Evolutionary conservation across 2,113 vertebrate species (phyloP).

Genomic region (Hippolais icterina): DNA sequence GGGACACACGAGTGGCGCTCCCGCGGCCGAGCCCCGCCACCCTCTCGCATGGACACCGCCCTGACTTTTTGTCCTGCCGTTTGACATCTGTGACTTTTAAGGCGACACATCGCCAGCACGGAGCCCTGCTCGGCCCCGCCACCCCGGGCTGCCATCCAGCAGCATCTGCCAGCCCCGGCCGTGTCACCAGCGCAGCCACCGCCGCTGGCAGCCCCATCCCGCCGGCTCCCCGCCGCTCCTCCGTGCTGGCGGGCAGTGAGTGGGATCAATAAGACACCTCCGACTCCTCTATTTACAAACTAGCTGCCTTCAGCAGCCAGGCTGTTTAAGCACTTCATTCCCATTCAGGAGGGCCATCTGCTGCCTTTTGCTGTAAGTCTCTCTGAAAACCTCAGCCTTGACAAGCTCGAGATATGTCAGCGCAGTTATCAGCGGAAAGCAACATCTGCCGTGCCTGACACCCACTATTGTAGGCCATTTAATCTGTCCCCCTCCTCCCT

Average conservation of each 20-base stretch:
- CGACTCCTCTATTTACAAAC: conserved; percentile 84
- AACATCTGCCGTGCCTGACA: conserved; percentile 98
- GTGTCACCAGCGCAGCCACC: neutral
- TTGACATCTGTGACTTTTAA: conserved; percentile 46
- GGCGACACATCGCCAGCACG: neutral
- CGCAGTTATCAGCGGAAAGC: conserved; percentile 92
- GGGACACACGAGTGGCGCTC: fast-evolving
- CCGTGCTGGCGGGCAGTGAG: conserved; percentile 56
- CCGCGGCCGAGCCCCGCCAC: fast-evolving
- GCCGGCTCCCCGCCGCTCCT: conserved; percentile 70
- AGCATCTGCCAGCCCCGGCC: conserved; percentile 2
- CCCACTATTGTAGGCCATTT: conserved; percentile 96
- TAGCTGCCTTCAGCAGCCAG: conserved; percentile 78
- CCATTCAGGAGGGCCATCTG: conserved; percentile 89
- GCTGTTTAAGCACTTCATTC: conserved; percentile 88
- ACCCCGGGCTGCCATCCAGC: neutral
- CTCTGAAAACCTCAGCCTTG: conserved; percentile 86
- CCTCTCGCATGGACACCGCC: neutral
- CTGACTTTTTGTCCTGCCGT: conserved; percentile 15
- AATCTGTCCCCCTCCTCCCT: conserved; percentile 95
- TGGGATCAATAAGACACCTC: conserved; percentile 81
- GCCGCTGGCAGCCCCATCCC: neutral
- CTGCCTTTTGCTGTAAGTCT: conserved; percentile 85
- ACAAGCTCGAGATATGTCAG: conserved; percentile 97
- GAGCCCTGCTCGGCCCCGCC: neutral